Base-by-base conservation (phyloP, 2,888 invertebrate species). In the Coronaproctus castanopsis region DNA sequence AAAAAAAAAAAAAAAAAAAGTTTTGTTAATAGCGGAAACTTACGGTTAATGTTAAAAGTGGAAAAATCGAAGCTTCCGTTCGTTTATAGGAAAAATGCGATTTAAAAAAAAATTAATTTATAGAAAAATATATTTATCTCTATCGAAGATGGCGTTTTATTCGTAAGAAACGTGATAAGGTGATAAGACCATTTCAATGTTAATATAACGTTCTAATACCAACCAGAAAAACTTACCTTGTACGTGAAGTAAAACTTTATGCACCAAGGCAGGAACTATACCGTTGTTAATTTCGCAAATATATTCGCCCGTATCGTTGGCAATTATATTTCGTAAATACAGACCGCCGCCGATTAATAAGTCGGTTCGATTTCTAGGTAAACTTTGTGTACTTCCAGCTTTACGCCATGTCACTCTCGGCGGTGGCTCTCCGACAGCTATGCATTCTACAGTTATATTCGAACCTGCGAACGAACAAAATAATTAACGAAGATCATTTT, bases 251-350 rank as follows among this genome's bases (percentile, higher is more conserved):
- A 68, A 68, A 21, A 71, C 67, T 21, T 74, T 75, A 73, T 78
- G 79, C 48, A 76, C 71, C 60, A 75, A 67, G 8, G 73, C 69
- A 67, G 79, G 69, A 53, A 76, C 68, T 67, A 77, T 66, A 62
- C 77, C 75, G 73, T 84, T 86, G 64, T 76, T 80, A 63, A 85
- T 79, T 49, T 80, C 76, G 68, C 91, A 92, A 18, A 84, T 78
- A 70, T 91, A 91, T 1, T 81, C 77, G 1, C 90, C 91, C 70
- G 83, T 78, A 69, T 85, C 84, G 10, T 75, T 71, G 0, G 76
- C 73, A 24, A 75, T 75, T 0, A 83, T 76, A 66, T 81, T 76
- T 20, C 71, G 70, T 54, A 85, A 77, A 63, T 74, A 74, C 19
- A 83, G 70, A 1, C 82, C 82, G 60, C 78, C 79, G 60, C 78